Percentiles rank a stretch among this genome's conserved stretches.
phyloP scores from a whole-genome alignment of 2,888 invertebrate species.

The Sphinx pinastri region DNA sequence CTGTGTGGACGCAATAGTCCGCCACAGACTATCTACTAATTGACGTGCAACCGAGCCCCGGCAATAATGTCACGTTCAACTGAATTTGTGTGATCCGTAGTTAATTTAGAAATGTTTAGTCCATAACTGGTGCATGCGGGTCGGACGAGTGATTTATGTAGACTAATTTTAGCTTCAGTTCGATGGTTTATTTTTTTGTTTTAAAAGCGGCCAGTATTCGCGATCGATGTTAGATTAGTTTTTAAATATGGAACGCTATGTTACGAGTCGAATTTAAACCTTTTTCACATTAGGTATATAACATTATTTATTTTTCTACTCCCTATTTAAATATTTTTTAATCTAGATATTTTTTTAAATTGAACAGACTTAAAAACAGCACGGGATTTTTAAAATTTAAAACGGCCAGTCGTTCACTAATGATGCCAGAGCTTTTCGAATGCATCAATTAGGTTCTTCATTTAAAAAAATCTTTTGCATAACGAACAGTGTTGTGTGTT shows the following conservation, averaged over 20 bases:
- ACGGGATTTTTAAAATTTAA: too few relatives aligned
- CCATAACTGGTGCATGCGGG: slow-evolving; percentile 49
- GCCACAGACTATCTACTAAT: slow-evolving; percentile 57
- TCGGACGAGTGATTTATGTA: slow-evolving; percentile 27
- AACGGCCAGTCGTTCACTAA: too few relatives aligned
- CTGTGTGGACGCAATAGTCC: slow-evolving; percentile 51
- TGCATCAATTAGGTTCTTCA: too few relatives aligned
- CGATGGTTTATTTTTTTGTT: slow-evolving; percentile 1
- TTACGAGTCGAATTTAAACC: not conserved
- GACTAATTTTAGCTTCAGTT: slow-evolving; percentile 27
- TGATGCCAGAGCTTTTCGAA: too few relatives aligned
- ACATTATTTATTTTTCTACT: too few relatives aligned
- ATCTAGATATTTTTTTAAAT: too few relatives aligned
- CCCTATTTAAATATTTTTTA: too few relatives aligned
- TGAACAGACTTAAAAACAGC: too few relatives aligned
- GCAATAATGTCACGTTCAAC: slow-evolving; percentile 59
- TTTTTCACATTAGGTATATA: not conserved
- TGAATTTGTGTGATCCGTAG: slow-evolving; percentile 58
- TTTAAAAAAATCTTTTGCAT: not conserved
- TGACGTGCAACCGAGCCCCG: slow-evolving; percentile 56
- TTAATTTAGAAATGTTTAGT: slow-evolving; percentile 41
- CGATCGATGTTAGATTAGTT: not conserved
- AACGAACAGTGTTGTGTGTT: slow-evolving; percentile 1
- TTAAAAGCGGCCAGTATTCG: slow-evolving; percentile 7
- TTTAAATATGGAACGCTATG: not conserved